Evolutionary conservation across 2,113 vertebrate genomes (phyloP), one percentile per base, ranked within the genome.

Genomic region (Cebidichthys violaceus): DNA sequence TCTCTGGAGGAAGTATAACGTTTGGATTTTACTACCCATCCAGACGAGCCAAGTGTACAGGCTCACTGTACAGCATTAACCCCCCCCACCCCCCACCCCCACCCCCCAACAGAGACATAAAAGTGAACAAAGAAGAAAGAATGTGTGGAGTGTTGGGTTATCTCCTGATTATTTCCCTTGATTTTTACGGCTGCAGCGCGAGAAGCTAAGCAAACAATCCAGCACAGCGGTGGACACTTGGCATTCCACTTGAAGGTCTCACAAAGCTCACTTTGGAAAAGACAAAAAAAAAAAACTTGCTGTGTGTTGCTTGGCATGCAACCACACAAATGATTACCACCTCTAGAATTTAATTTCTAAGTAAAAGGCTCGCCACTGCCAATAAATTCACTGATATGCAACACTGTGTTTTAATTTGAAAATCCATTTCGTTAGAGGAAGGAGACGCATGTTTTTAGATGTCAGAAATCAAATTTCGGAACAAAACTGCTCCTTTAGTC

Each of bases 1-100:
- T 67, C 84, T 81, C 77, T 77, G 75, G 79, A 90, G 90, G 86
- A 90, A 84, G 85, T 95, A 87, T 85, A 89, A 91, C 91, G 93
- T 91, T 82, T 89, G 90, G 80, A 89, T 60, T 33, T 87, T 75
- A 79, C 64, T 71, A 78, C 62, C 78, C 1, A 29, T 31, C 74
- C 57, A 75, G 33, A 60, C 27, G 54, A 74, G 86, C 78, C 79
- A 81, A 79, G 55, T 62, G 64, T 9, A 18, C 27, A 45, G 72
- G 27, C 65, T 80, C 39, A 82, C 86, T 70, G 85, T 78, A 62
- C 72, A 79, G 60, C 78, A 50, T 57, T 62, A 66, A 77, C 62
- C 47, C 27, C 69, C 33, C 24, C 6, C 55, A 29, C 47, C 69
- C 75, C 73, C 75, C 69, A 47, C 69, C 33, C 24, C 6, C 55